Evolutionary conservation across 2,888 invertebrate genomes (phyloP).

Genomic region (Rhamnusium bicolor): DNA sequence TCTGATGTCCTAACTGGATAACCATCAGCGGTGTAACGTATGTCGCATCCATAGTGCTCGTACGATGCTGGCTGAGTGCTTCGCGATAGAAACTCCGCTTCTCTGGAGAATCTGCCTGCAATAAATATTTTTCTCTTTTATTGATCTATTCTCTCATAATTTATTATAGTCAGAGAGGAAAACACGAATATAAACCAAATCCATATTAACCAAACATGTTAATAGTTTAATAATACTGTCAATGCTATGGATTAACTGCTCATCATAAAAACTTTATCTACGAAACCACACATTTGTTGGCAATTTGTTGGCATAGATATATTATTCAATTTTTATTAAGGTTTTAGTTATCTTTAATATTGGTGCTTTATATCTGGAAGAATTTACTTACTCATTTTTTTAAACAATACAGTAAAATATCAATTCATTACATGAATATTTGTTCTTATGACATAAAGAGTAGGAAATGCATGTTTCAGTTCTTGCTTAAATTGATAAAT

Average conservation of each 20-base stretch:
- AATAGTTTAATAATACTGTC: not conserved
- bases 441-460: no score
- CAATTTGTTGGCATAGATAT: no score
- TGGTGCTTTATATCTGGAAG: no score
- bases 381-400: no score
- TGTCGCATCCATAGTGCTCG: constrained; percentile 75
- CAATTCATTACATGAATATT: no score
- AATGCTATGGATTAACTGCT: not conserved
- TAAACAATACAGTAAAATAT: no score
- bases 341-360: no score
- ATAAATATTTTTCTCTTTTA: constrained; percentile 24
- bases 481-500: no score
- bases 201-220: not conserved
- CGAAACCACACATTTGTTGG: no score
- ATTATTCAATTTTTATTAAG: no score
- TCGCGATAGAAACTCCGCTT: constrained; percentile 76
- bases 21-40: constrained; percentile 86
- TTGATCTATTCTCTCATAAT: constrained; percentile 5
- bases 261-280: not conserved
- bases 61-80: constrained; percentile 69
- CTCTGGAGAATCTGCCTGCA: constrained; percentile 74
- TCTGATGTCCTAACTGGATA: constrained; percentile 76
- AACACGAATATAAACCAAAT: not conserved
- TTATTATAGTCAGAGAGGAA: not conserved
- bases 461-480: no score